Evolutionary conservation across 2,113 vertebrate species (phyloP), one percentile per base, ranked within the genome.

Genomic region (Sebastes schlegelii): DNA sequence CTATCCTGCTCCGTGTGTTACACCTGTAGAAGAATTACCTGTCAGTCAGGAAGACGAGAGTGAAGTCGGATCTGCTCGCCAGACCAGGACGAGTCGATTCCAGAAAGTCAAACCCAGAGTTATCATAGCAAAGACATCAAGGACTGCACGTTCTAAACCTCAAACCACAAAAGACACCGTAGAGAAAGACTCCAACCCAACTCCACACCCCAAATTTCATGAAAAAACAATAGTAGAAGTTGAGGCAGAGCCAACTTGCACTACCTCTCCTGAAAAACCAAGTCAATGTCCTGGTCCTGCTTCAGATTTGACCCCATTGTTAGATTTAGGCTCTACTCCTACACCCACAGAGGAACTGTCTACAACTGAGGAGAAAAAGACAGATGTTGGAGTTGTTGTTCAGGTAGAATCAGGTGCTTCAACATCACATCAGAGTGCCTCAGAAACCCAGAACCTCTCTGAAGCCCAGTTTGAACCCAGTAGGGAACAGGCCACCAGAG

Each of bases 51-150:
- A 64, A 57, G 73, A 67, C 43, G 61, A 43, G 1, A 68, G n/a
- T 21, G 55, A 68, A 42, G 73, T 9, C 5, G 10, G 23, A 54
- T 40, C 65, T 42, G 1, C 75, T 5, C 34, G 1, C 6, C 67
- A 64, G 13, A 16, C 46, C 2, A 83, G 40, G 52, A 84, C 10
- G 45, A 76, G 46, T 57, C 77, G 80, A 46, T 76, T 86, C n/a
- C 70, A 57, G 21, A 90, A 78, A 81, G 74, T 87, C 54, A 90
- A 87, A 74, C 83, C 86, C 46, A 87, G 81, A 80, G 80, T 88
- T 23, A 84, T 86, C 48, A 8, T 88, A 11, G 1, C 55, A 8
- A 74, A 48, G 6, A 52, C 61, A 40, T 68, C 86, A 46, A 91
- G 85, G 84, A 40, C 21, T 7, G 23, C n/a, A 45, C 67, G 55